phyloP scores from a whole-genome alignment of 2,113 vertebrate genomes.

The Chaetodon trifascialis region DNA sequence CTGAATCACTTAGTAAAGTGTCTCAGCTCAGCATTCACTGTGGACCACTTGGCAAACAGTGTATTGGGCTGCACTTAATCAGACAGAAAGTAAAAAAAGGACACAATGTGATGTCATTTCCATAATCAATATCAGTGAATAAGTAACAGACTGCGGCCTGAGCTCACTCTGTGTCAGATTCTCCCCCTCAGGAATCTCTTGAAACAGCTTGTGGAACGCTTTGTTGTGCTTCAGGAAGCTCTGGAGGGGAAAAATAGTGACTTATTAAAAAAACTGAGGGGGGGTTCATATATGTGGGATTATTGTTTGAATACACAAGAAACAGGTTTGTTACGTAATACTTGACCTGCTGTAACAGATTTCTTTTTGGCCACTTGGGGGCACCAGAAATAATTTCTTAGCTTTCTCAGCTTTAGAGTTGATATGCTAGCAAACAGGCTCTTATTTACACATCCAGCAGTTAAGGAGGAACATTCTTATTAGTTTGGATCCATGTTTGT shows the following conservation, averaged over 20 bases:
- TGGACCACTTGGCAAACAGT: constrained; percentile 17
- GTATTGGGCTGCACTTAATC: constrained; percentile 20
- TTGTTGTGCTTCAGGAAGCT: constrained; percentile 73
- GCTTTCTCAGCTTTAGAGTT: background rate
- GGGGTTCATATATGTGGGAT: background rate
- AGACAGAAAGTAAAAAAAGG: constrained; percentile 20
- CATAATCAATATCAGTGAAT: constrained; percentile 45
- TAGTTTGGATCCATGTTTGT: too few relatives aligned
- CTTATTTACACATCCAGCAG: background rate
- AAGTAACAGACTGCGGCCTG: constrained; percentile 13
- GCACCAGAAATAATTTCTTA: background rate
- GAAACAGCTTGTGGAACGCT: constrained; percentile 86
- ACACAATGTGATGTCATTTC: constrained; percentile 24
- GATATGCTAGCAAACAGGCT: background rate
- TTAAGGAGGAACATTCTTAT: background rate
- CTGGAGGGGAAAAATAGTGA: constrained; percentile 50
- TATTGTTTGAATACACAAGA: background rate
- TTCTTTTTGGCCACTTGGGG: background rate
- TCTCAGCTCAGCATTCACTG: constrained; percentile 10
- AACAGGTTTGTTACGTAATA: constrained; percentile 12
- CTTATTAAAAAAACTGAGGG: background rate
- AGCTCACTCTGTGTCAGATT: constrained; percentile 78
- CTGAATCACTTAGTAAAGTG: constrained; percentile 24
- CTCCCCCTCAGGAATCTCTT: constrained; percentile 79
- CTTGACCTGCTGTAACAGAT: background rate